These are phyloP conservation scores for Acanthisitta chloris DNA, from an alignment of 2,113 vertebrate species.

Conservation along the genomic window DNA sequence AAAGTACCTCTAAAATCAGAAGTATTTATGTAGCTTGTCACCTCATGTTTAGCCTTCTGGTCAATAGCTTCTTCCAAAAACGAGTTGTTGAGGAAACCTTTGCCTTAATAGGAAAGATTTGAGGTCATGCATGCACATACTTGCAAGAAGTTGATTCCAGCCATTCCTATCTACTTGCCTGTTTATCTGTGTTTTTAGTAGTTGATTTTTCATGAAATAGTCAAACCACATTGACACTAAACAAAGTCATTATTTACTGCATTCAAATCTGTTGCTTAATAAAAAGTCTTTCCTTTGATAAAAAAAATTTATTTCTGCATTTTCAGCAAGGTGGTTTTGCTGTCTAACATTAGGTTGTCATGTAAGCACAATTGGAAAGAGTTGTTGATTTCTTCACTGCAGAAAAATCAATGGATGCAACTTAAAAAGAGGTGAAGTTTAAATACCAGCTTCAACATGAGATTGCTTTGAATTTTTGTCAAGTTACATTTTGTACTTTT, in stretches of 20 bases:
- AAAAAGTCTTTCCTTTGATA: not conserved
- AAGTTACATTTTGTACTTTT: not conserved
- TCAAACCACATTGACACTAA: not conserved
- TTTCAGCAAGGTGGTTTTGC: not conserved
- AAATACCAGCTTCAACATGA: not conserved
- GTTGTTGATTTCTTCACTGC: not conserved
- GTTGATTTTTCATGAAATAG: not conserved
- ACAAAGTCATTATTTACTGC: not conserved
- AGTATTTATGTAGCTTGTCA: not conserved
- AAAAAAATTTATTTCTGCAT: not conserved
- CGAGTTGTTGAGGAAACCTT: not conserved
- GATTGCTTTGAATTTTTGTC: not conserved
- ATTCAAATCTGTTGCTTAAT: not conserved
- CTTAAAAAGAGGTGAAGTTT: not conserved
- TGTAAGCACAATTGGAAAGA: not conserved
- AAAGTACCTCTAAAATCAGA: not conserved
- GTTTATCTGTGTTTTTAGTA: not conserved
- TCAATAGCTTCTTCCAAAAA: not conserved
- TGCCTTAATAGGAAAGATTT: not conserved
- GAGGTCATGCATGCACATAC: not conserved
- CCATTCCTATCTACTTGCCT: not conserved
- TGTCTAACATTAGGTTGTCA: not conserved
- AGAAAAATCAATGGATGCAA: not conserved
- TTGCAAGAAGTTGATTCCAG: not conserved
- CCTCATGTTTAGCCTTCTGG: not conserved